Percentiles rank a stretch among this genome's conserved stretches.
Conservation (phyloP, 1,140 invertebrate species). For the Hetaerina americana region DNA sequence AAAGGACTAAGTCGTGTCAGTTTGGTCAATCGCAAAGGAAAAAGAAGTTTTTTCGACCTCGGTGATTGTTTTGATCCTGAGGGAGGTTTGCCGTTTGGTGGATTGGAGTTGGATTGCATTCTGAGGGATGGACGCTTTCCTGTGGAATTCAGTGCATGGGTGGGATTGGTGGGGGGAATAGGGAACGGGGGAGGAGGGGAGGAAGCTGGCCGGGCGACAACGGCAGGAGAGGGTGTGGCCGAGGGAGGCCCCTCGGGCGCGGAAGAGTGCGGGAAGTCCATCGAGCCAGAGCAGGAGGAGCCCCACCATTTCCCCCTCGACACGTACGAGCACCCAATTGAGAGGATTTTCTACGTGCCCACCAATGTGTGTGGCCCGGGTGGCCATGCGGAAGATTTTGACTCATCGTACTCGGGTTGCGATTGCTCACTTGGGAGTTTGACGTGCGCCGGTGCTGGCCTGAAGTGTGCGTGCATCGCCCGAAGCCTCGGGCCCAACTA, state of each 20-base stretch:
- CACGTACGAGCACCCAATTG: constrained; percentile 30
- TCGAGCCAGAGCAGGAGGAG: too few relatives aligned
- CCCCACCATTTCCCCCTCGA: too few relatives aligned
- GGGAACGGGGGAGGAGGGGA: background rate
- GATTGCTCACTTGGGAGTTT: constrained; percentile 26
- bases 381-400: constrained; percentile 31
- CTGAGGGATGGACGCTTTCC: too few relatives aligned
- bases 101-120: too few relatives aligned
- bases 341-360: constrained; percentile 29
- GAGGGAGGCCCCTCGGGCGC: background rate
- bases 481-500: constrained; percentile 15
- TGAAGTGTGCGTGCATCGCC: constrained; percentile 15
- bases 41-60: too few relatives aligned
- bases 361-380: constrained; percentile 42
- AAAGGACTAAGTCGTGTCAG: too few relatives aligned
- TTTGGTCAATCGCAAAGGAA: too few relatives aligned
- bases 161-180: background rate
- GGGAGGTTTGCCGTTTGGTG: too few relatives aligned
- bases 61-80: too few relatives aligned
- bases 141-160: too few relatives aligned
- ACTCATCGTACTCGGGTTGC: constrained; percentile 29
- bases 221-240: background rate
- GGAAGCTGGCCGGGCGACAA: background rate
- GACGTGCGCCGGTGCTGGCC: background rate
- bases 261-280: constrained; percentile 34